Conservation (phyloP, 2,888 invertebrate genomes). For the Rotaria socialis region DNA sequence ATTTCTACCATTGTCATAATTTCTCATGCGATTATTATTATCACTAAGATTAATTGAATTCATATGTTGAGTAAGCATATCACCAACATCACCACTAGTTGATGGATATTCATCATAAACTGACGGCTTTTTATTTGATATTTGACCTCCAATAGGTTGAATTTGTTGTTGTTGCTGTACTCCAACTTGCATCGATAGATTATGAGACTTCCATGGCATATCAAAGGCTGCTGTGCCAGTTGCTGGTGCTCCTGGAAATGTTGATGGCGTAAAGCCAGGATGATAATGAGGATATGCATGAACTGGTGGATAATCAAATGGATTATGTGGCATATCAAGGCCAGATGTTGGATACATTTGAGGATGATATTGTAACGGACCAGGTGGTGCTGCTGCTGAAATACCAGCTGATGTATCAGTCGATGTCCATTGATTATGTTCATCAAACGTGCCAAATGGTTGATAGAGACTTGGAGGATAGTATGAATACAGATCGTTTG, state of each 20-base stretch:
- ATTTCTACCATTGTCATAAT: background rate
- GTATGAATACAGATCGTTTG: background rate
- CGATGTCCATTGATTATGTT: background rate
- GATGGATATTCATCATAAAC: conserved; percentile 18
- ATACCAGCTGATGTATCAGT: background rate
- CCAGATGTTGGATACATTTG: background rate
- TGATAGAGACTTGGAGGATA: background rate
- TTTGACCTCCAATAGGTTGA: background rate
- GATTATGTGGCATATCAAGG: background rate
- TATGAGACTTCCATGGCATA: conserved; percentile 23
- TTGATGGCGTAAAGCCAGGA: conserved; percentile 9
- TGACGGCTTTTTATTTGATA: background rate
- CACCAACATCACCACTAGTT: background rate
- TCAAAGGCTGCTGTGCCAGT: background rate
- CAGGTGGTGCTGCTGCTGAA: background rate
- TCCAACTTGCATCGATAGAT: background rate
- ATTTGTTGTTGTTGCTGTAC: background rate
- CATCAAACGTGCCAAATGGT: background rate
- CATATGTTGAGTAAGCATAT: conserved; percentile 33
- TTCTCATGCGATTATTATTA: background rate
- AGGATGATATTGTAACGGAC: background rate
- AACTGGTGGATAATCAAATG: conserved; percentile 19
- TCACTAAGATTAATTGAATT: background rate
- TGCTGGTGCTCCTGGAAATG: background rate
- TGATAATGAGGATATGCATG: background rate